A percentile compares a stretch with the other conserved stretches of the same genome.
These are phyloP conservation scores for Rhinichthys osculus DNA, from an alignment of 2,797 vertebrate species.

Conservation along the genomic window DNA sequence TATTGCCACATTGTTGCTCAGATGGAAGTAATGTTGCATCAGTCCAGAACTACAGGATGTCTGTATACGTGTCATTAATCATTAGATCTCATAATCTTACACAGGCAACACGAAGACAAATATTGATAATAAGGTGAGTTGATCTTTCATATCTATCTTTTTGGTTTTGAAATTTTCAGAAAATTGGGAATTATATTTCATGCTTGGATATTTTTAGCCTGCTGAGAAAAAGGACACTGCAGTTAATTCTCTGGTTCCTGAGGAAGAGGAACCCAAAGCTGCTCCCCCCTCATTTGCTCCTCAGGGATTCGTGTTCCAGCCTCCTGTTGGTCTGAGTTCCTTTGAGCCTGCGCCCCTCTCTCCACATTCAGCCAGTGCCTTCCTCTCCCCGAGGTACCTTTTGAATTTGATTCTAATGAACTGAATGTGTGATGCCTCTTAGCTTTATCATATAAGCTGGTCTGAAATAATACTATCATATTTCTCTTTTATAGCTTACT, in stretches of 20 bases:
- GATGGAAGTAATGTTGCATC: neutral
- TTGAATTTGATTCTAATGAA: neutral
- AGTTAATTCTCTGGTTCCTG: neutral
- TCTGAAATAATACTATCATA: neutral
- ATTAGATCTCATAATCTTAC: neutral
- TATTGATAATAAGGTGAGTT: slow-evolving; percentile 41
- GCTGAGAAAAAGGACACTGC: slow-evolving; percentile 40
- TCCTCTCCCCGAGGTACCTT: slow-evolving; percentile 79
- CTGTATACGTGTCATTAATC: neutral
- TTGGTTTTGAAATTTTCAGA: neutral
- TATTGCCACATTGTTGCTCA: neutral
- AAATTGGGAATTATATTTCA: neutral
- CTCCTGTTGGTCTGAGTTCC: slow-evolving; percentile 78
- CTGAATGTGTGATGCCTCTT: neutral
- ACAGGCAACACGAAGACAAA: neutral
- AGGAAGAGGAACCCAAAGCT: slow-evolving; percentile 55
- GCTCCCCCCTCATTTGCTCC: slow-evolving; percentile 86
- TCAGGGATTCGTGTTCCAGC: slow-evolving; percentile 86
- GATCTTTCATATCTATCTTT: neutral
- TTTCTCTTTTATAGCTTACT: neutral
- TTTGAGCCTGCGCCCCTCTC: slow-evolving; percentile 85
- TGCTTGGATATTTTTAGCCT: slow-evolving; percentile 30
- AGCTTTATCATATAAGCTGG: neutral
- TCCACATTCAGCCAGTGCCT: slow-evolving; percentile 81
- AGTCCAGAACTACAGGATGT: neutral